Conservation (phyloP, 2,888 invertebrate species). For the Sipha maydis region DNA sequence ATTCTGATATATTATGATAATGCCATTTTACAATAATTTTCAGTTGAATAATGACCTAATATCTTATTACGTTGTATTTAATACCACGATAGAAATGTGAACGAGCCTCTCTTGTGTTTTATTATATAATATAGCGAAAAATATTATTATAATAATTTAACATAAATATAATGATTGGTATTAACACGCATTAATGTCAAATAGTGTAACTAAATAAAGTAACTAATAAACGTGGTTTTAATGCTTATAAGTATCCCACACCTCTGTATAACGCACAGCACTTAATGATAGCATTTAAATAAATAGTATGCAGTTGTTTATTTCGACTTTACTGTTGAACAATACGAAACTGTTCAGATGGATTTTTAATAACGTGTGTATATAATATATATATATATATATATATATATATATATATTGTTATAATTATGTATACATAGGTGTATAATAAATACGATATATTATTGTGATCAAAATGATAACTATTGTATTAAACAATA, state of each 20-base stretch:
- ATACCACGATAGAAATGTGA: background rate
- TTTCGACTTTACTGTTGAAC: background rate
- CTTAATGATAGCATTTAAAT: slow-evolving; percentile 27
- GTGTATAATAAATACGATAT: too few species aligned
- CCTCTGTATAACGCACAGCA: too few species aligned
- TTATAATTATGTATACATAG: too few species aligned
- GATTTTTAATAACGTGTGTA: too few species aligned
- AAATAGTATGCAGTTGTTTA: background rate
- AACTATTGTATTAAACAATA: too few species aligned
- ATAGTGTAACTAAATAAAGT: slow-evolving; percentile 16
- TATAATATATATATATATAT: too few species aligned
- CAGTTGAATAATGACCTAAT: background rate
- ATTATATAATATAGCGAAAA: background rate
- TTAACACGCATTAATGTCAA: slow-evolving; percentile 39
- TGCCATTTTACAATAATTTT: background rate
- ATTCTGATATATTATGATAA: background rate
- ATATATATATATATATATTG: too few species aligned
- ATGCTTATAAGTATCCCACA: background rate
- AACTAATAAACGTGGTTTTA: slow-evolving; percentile 15
- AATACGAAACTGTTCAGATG: too few species aligned
- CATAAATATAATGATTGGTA: slow-evolving; percentile 2
- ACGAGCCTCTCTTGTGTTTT: background rate
- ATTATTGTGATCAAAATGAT: too few species aligned
- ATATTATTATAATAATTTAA: background rate
- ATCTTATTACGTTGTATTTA: background rate